phyloP scores from a whole-genome alignment of 2,888 invertebrate genomes.

The Harpalus rubripes region DNA sequence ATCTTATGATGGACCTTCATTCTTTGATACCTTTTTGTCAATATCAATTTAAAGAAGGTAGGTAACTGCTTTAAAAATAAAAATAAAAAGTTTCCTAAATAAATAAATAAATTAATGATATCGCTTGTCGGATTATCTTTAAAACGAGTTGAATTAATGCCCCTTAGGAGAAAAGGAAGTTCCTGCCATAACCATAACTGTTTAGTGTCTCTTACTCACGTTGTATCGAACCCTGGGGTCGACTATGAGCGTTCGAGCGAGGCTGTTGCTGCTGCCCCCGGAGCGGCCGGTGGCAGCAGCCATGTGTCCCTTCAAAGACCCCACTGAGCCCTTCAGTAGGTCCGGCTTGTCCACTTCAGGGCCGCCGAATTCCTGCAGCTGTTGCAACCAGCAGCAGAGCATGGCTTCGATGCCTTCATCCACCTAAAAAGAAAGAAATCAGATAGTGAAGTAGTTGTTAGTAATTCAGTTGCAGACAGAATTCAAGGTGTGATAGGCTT shows the following conservation, averaged over 20 bases:
- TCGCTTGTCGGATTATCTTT: too few relatives aligned
- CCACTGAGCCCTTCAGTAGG: slow-evolving; percentile 87
- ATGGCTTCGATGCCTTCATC: slow-evolving; percentile 92
- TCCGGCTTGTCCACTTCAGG: slow-evolving; percentile 92
- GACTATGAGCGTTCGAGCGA: slow-evolving; percentile 81
- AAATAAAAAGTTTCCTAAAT: too few relatives aligned
- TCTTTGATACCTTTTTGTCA: too few relatives aligned
- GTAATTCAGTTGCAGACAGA: neutral
- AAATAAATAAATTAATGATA: too few relatives aligned
- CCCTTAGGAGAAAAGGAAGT: too few relatives aligned
- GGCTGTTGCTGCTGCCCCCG: slow-evolving; percentile 79
- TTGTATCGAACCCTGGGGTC: slow-evolving; percentile 92
- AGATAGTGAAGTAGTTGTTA: neutral
- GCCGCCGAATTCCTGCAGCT: slow-evolving; percentile 90
- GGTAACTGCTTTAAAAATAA: too few relatives aligned
- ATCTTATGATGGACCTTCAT: too few relatives aligned
- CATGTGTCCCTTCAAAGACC: slow-evolving; percentile 81
- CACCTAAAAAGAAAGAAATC: slow-evolving; percentile 77
- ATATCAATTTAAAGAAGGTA: too few relatives aligned
- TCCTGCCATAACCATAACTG: too few relatives aligned
- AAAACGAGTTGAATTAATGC: too few relatives aligned
- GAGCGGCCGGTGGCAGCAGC: slow-evolving; percentile 77
- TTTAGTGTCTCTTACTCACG: slow-evolving; percentile 78
- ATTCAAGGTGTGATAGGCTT: neutral
- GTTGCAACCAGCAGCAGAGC: slow-evolving; percentile 92